Base-by-base conservation (phyloP, 1,140 invertebrate species). In the Aphelenchoides besseyi region DNA sequence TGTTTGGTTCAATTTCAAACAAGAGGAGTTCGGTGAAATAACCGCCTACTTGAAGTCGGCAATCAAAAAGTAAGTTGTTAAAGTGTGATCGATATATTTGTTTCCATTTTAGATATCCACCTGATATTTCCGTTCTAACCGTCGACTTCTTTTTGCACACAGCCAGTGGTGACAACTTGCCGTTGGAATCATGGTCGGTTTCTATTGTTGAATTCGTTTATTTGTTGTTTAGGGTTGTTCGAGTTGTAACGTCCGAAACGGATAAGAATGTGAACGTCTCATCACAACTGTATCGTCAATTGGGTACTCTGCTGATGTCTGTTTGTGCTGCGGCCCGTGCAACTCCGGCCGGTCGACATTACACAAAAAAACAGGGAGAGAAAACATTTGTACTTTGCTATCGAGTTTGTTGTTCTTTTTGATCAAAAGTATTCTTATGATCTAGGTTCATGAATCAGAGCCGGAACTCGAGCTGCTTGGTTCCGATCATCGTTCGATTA, bases 181-280 rank as follows among this genome's bases (percentile, higher is more conserved):
- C 63, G n/a, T 66, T 66, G 32, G 63, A 66, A 32, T 66, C 63
- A n/a, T 66, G 63, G 63, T 59, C 16, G 29, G 55, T 59, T 59
- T n/a, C 12, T n/a, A 28, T 1, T 28, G 29, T 0, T 30, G n/a
- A 1, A 59, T 12, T 59, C 3, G 28, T 8, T 18, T 28, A 18
- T n/a, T 16, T 28, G 16, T 59, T 16, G 26, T 66, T 64, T 66
- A 66, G 63, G 63, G 63, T 66, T 16, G 48, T 66, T 33, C 30
- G 63, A 1, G 63, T 66, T 0, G 16, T 23, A n/a, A 12, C 63
- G n/a, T 12, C 12, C 9, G 32, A 66, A 0, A 23, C 26, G 16
- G 63, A 66, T 30, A 29, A 66, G 30, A 66, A 66, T 30, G 32
- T 66, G 30, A 53, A 66, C 3, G 36, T 35, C 12, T 16, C n/a